Percentiles rank a stretch among this genome's conserved stretches.
Conservation (phyloP, 1,140 invertebrate species). For the Drosophila virilis region DNA sequence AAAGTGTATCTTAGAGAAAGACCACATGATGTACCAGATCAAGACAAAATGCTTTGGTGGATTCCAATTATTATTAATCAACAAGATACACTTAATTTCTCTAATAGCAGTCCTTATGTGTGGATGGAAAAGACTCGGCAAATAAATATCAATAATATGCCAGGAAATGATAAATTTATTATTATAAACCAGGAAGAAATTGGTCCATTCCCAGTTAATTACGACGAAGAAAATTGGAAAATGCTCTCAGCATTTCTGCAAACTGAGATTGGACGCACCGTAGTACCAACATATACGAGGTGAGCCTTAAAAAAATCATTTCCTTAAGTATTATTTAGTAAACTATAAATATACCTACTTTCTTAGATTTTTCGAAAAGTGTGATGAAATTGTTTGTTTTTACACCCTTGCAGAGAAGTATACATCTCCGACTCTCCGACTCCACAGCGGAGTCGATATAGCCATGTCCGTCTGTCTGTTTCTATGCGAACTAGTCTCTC, state of each 20-base stretch:
- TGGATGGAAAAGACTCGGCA: slow-evolving; percentile 87
- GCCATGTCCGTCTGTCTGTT: too few relatives aligned
- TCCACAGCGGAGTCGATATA: too few relatives aligned
- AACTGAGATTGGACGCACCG: slow-evolving; percentile 84
- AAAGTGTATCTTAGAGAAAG: slow-evolving; percentile 89
- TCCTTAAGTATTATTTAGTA: not conserved
- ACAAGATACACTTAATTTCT: slow-evolving; percentile 86
- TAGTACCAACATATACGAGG: slow-evolving; percentile 88
- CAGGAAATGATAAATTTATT: slow-evolving; percentile 87
- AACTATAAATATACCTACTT: too few relatives aligned
- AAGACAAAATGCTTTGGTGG: slow-evolving; percentile 88
- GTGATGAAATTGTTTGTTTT: too few relatives aligned
- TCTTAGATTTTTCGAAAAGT: too few relatives aligned
- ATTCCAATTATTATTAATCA: slow-evolving; percentile 87
- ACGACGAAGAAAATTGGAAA: slow-evolving; percentile 92
- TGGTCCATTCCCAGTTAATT: slow-evolving; percentile 92
- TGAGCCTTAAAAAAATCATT: slow-evolving; percentile 16
- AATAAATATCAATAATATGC: slow-evolving; percentile 85
- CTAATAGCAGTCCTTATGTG: slow-evolving; percentile 84
- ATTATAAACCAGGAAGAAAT: slow-evolving; percentile 93
- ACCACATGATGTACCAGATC: slow-evolving; percentile 87
- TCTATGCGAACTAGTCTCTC: too few relatives aligned
- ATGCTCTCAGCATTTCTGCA: slow-evolving; percentile 88
- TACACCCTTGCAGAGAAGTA: too few relatives aligned
- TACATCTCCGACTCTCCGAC: too few relatives aligned